These are phyloP conservation scores for Dinomys branickii DNA, from an alignment of 2,113 vertebrate species.

Conservation along the genomic window DNA sequence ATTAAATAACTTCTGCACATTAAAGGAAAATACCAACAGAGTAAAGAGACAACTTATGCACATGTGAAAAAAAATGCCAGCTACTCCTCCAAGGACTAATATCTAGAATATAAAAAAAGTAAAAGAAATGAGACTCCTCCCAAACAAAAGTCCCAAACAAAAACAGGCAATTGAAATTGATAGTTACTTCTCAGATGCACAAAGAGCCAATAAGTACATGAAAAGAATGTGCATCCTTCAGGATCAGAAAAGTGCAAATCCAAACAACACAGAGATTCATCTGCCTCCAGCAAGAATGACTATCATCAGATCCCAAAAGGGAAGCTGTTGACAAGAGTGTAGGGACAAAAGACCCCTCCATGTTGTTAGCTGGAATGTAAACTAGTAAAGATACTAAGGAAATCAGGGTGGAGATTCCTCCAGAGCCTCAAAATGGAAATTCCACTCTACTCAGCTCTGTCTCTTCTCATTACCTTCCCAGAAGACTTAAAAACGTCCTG, in stretches of 20 bases:
- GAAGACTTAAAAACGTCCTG: background rate
- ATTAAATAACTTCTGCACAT: background rate
- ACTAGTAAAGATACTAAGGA: background rate
- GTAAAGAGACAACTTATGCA: background rate
- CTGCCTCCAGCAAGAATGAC: background rate
- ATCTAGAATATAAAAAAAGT: background rate
- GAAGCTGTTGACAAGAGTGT: accelerated
- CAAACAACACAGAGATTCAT: background rate
- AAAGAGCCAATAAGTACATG: background rate
- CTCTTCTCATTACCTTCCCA: background rate
- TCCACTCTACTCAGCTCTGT: background rate
- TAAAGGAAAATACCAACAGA: background rate
- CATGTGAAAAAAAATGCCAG: background rate
- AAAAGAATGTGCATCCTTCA: background rate
- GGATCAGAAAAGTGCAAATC: background rate
- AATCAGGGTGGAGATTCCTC: background rate
- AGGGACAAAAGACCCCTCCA: background rate
- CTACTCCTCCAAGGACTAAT: background rate
- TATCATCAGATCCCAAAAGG: background rate
- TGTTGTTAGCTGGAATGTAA: background rate
- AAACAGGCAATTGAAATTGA: background rate
- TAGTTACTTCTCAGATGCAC: background rate
- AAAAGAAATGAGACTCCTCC: background rate
- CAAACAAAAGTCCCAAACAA: background rate
- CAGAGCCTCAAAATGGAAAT: background rate